phyloP scores from a whole-genome alignment of 2,113 vertebrate species.

The Dipodomys merriami region DNA sequence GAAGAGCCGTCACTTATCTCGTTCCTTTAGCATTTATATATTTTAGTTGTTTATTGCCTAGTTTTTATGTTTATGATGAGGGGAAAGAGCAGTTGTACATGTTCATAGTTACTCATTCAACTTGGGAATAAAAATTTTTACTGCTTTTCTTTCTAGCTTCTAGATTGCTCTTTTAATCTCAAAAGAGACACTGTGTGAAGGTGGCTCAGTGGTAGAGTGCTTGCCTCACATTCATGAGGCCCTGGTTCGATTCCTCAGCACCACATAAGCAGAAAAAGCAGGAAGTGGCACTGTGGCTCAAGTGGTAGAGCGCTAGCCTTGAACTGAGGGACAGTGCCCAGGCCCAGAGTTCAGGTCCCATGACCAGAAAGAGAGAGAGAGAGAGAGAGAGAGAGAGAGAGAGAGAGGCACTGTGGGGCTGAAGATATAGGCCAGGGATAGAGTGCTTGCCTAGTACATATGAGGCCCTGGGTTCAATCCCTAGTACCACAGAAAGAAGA shows the following conservation, averaged over 20 bases:
- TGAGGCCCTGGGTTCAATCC: not conserved
- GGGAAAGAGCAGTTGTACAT: not conserved
- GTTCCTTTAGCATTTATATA: not conserved
- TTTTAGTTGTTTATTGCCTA: slow-evolving; percentile 48
- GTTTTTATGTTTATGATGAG: slow-evolving; percentile 35
- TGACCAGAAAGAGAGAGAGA: no score
- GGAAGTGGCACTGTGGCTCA: no score
- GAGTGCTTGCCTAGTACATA: not conserved
- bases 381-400: no score
- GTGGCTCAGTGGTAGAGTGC: not conserved
- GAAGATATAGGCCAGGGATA: no score
- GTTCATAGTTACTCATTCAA: slow-evolving; percentile 50
- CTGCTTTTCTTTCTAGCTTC: slow-evolving; percentile 34
- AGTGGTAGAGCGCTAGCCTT: no score
- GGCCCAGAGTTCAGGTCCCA: no score
- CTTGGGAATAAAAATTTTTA: slow-evolving; percentile 46
- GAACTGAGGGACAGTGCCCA: no score
- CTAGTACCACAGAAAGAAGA: not conserved
- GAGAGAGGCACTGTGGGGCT: no score
- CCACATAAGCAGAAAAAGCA: no score
- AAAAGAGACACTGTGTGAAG: not conserved
- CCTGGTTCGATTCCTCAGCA: not conserved
- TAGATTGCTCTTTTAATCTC: slow-evolving; percentile 19
- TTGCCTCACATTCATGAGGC: not conserved
- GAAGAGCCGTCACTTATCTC: not conserved